Evolutionary conservation across 1,140 invertebrate species (phyloP).

Genomic region (Drosophila lacertosa): DNA sequence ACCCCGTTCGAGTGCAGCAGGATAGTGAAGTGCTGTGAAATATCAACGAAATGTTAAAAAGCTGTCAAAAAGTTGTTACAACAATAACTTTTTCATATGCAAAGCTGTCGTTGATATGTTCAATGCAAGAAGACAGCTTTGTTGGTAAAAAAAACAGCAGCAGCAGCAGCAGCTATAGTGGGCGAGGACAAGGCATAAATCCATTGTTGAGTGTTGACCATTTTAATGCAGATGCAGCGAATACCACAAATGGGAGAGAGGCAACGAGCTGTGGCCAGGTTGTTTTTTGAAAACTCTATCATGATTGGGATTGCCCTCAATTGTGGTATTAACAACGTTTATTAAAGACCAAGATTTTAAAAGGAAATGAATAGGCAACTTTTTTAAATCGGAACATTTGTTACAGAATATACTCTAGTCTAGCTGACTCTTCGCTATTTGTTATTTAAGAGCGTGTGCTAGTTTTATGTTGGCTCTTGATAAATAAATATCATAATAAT

Average conservation of each 20-base stretch:
- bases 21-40: slow-evolving; percentile 26
- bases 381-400: too few relatives aligned
- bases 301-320: too few relatives aligned
- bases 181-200: neutral
- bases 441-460: neutral
- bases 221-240: neutral
- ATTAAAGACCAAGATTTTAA: too few relatives aligned
- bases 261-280: too few relatives aligned
- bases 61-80: slow-evolving; percentile 66
- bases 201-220: neutral
- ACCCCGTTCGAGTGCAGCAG: neutral
- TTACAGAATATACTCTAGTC: neutral
- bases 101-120: slow-evolving; percentile 31
- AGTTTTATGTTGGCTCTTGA: neutral
- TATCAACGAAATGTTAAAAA: slow-evolving; percentile 48
- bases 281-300: too few relatives aligned
- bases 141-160: neutral
- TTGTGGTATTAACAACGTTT: too few relatives aligned
- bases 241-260: neutral
- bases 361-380: too few relatives aligned
- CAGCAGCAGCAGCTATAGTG: neutral
- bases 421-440: neutral
- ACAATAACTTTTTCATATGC: slow-evolving; percentile 47
- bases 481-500: slow-evolving; percentile 36
- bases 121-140: slow-evolving; percentile 11